phyloP scores from a whole-genome alignment of 2,797 vertebrate species.

The Semaprochilodus insignis region DNA sequence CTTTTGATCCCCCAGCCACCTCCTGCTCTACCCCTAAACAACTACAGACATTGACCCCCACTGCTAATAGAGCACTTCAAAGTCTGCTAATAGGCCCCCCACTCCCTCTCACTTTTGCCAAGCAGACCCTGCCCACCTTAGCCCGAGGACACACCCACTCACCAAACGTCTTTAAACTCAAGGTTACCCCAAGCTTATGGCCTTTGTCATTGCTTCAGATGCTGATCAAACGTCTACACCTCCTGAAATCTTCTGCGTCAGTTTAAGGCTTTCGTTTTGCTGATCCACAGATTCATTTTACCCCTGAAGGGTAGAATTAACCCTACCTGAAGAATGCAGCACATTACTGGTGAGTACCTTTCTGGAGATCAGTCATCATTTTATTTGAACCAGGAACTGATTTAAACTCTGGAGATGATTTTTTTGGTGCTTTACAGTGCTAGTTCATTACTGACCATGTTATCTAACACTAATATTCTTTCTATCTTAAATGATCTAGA shows the following conservation, averaged over 20 bases:
- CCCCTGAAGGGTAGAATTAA: neutral
- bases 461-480: neutral
- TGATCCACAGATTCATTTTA: neutral
- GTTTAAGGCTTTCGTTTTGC: neutral
- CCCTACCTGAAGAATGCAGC: slow-evolving; percentile 22
- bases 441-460: neutral
- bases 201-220: slow-evolving; percentile 31
- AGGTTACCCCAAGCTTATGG: slow-evolving; percentile 22
- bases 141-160: slow-evolving; percentile 23
- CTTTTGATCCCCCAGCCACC: slow-evolving; percentile 40
- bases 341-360: slow-evolving; percentile 39
- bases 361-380: neutral
- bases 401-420: neutral
- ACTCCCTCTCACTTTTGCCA: slow-evolving; percentile 46
- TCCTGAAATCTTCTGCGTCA: neutral
- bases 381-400: neutral
- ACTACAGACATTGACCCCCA: slow-evolving; percentile 12
- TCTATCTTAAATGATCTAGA: slow-evolving; percentile 56
- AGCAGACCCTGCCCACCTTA: neutral
- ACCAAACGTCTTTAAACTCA: slow-evolving; percentile 42
- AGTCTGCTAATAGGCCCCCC: slow-evolving; percentile 46
- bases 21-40: slow-evolving; percentile 24
- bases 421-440: neutral
- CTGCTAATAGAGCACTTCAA: slow-evolving; percentile 54
- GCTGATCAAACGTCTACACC: neutral